Conservation (phyloP, 1,140 invertebrate species). For the Seison nebaliae region DNA sequence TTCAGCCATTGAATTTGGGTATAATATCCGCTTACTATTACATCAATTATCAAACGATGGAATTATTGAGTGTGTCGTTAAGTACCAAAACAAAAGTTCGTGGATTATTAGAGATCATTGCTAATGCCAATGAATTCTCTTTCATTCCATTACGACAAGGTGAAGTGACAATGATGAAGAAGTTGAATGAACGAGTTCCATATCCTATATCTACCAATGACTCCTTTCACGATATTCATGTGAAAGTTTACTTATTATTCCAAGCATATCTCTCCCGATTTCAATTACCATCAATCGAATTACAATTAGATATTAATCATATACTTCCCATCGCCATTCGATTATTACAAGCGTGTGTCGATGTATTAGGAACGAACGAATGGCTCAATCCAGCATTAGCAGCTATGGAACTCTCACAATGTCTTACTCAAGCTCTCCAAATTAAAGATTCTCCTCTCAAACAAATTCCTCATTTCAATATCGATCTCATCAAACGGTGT, state of each 20-base stretch:
- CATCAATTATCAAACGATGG: constrained; percentile 96
- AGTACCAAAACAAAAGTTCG: constrained; percentile 89
- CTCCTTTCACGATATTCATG: constrained; percentile 68
- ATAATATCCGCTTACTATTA: constrained; percentile 99
- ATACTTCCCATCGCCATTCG: constrained; percentile 49
- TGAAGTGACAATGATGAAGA: constrained; percentile 58
- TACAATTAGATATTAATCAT: constrained; percentile 77
- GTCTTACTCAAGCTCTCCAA: constrained; percentile 99
- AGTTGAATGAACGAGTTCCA: constrained; percentile 45
- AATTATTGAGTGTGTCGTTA: constrained; percentile 79
- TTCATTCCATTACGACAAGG: constrained; percentile 70
- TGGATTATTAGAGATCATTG: constrained; percentile 84
- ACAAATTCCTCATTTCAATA: constrained; percentile 75
- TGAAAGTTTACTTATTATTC: constrained; percentile 76
- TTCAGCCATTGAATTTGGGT: constrained; percentile 72
- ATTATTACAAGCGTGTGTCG: constrained; percentile 88
- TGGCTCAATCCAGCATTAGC: constrained; percentile 89
- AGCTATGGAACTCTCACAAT: constrained; percentile 95
- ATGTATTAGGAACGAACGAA: constrained; percentile 84
- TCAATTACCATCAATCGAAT: constrained; percentile 58
- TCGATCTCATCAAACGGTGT: constrained; percentile 64
- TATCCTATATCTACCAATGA: constrained; percentile 44
- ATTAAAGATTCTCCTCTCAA: constrained; percentile 86
- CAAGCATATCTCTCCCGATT: constrained; percentile 81
- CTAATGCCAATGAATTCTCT: constrained; percentile 83